phyloP scores from a whole-genome alignment of 2,113 vertebrate genomes.

The Heterotilapia buettikoferi region DNA sequence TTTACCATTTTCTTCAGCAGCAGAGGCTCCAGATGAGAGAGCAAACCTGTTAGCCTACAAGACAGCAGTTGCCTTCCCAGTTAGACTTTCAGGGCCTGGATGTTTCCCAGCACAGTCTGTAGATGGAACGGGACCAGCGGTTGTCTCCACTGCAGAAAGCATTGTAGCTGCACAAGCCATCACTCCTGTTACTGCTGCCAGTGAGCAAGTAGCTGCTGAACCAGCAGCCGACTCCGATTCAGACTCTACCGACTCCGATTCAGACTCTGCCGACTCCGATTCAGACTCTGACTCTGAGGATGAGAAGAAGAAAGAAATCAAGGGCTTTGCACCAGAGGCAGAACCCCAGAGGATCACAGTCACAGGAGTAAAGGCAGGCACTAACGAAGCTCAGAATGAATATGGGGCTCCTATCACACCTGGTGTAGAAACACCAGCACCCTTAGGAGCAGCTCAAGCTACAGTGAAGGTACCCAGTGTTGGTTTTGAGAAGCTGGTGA shows the following conservation, averaged over 20 bases:
- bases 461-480: neutral
- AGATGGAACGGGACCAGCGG: neutral
- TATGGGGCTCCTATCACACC: neutral
- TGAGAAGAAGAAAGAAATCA: conserved; percentile 20
- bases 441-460: neutral
- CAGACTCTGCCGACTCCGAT: conserved; percentile 55
- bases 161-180: neutral
- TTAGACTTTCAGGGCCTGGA: conserved; percentile 46
- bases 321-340: neutral
- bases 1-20: conserved; percentile 62
- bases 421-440: neutral
- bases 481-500: neutral
- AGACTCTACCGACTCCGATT: conserved; percentile 55
- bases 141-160: neutral
- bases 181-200: neutral
- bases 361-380: neutral
- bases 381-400: neutral
- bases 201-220: neutral
- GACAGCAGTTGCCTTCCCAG: conserved; percentile 66
- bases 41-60: conserved; percentile 63
- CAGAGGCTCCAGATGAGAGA: conserved; percentile 57
- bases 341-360: neutral
- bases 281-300: conserved; percentile 51
- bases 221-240: conserved; percentile 41
- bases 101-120: conserved; percentile 15